Base-by-base conservation (phyloP, 2,888 invertebrate species). In the Heterodera filipjevi region DNA sequence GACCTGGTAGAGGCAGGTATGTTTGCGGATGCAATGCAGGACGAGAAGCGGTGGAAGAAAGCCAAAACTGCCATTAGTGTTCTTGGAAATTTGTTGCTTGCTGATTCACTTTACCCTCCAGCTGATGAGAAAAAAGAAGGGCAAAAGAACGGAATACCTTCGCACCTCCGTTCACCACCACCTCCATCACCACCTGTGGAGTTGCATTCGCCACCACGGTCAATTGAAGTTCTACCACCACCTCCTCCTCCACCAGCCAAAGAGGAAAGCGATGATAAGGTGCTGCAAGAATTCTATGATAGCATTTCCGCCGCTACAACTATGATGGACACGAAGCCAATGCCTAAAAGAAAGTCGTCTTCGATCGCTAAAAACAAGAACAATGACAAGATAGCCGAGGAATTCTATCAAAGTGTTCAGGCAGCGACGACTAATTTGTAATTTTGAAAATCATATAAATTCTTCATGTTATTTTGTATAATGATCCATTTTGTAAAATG, bases 271-370 rank as follows among this genome's bases (percentile, higher is more conserved):
- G 71, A 71, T 12, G 46, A 49, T n/a, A n/a, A n/a, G n/a, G n/a
- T n/a, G n/a, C n/a, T n/a, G 16, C 33, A 71, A 71, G 33, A 71
- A 33, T 71, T 71, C 16, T 71, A 71, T 16, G 19, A 71, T 33
- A 33, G 33, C 16, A 33, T 71, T 14, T 49, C 53, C 16, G 71
- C 32, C 2, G 33, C 71, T 19, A 71, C 71, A 0, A 71, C 32
- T 16, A 12, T 19, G 16, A 53, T 53, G 53, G 19, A 2, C 3
- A 6, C 1, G 6, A 39, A 39, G 39, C 8, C 39, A 2, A 6
- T 12, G 39, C 39, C 12, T 12, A 39, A 39, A 39, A 39, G 39
- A 39, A 39, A 22, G 22, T 19, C n/a, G n/a, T n/a, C 14, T 19
- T 22, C 53, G 5, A 22, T 6, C 6, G 6, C 53, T 6, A 53